Conservation (phyloP, 2,797 vertebrate genomes). For the Hipposideros larvatus region DNA sequence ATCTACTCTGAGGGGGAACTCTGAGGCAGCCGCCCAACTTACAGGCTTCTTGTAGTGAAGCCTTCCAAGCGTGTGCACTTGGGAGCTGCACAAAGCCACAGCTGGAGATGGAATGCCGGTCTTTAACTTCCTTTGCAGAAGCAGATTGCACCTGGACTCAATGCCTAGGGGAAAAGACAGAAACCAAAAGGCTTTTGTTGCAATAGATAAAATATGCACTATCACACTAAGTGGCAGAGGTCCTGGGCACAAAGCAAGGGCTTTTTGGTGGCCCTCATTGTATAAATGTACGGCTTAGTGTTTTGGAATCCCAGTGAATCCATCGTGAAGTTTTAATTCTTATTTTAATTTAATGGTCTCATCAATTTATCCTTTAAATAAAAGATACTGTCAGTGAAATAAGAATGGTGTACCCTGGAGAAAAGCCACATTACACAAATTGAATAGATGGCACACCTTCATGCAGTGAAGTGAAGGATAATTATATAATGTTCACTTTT, state of each 20-base stretch:
- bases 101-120: accelerated
- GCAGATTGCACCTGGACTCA: background rate
- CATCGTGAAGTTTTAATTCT: conserved; percentile 40
- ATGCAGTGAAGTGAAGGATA: background rate
- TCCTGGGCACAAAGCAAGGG: background rate
- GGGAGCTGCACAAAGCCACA: background rate
- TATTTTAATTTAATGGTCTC: conserved; percentile 51
- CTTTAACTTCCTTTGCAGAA: background rate
- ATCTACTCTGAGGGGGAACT: background rate
- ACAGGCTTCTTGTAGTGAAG: background rate
- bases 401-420: conserved; percentile 23
- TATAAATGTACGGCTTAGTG: conserved; percentile 9
- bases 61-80: accelerated
- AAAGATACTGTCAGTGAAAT: conserved; percentile 53
- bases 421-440: conserved; percentile 74
- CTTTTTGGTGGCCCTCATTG: background rate
- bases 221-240: background rate
- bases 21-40: background rate
- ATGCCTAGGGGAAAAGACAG: background rate
- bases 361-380: conserved; percentile 58
- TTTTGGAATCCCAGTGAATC: conserved; percentile 51
- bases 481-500: background rate
- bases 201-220: background rate
- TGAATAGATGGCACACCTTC: conserved; percentile 25
- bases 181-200: background rate